These are phyloP conservation scores for Delichon dasypus DNA, from an alignment of 2,797 vertebrate species.

Conservation along the genomic window DNA sequence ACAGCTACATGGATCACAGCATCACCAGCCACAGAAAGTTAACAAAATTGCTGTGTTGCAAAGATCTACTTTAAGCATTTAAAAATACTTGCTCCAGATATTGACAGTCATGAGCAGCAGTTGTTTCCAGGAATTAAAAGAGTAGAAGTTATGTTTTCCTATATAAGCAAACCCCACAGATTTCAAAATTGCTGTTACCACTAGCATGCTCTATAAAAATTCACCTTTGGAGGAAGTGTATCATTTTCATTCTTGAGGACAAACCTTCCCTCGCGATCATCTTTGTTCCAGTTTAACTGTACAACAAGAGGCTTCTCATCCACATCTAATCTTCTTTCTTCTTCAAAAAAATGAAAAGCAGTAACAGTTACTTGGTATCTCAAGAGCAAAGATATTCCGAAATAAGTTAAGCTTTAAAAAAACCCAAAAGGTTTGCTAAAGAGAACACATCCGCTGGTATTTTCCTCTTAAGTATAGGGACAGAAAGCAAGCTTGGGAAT, in stretches of 20 bases:
- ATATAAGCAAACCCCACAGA: background rate
- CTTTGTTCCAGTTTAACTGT: constrained; percentile 98
- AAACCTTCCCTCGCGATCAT: constrained; percentile 95
- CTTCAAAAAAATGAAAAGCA: constrained; percentile 75
- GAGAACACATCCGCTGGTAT: background rate
- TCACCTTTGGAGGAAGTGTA: constrained; percentile 88
- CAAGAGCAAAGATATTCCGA: background rate
- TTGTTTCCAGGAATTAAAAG: background rate
- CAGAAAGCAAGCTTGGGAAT: background rate
- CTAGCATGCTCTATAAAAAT: background rate
- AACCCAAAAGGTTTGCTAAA: background rate
- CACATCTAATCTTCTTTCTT: constrained; percentile 97
- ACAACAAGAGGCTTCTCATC: constrained; percentile 98
- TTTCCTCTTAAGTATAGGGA: background rate
- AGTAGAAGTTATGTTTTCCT: background rate
- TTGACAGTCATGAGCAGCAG: background rate
- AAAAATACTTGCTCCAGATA: background rate
- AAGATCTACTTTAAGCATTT: background rate
- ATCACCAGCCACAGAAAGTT: background rate
- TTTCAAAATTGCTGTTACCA: background rate
- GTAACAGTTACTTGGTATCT: constrained; percentile 29
- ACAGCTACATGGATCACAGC: background rate
- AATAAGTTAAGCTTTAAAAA: background rate
- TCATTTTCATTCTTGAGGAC: constrained; percentile 99
- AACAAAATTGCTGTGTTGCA: background rate